Evolutionary conservation across 2,113 vertebrate species (phyloP), one percentile per base, ranked within the genome.

Genomic region (Cepphus grylle): DNA sequence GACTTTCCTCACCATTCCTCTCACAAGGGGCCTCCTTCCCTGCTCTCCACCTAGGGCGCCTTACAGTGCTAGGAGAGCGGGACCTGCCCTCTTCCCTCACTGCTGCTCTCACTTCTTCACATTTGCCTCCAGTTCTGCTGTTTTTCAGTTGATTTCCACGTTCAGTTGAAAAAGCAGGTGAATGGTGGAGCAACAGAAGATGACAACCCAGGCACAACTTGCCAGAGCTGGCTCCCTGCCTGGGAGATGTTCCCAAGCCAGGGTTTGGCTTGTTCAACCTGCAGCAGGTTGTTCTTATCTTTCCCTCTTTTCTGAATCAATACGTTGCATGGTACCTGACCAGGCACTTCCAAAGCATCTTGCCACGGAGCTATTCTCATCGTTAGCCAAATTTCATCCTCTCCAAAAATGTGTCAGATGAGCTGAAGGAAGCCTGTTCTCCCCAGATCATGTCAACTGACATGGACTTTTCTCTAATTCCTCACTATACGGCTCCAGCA

Each of bases 261-360:
- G 43, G 17, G 4, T 30, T 47, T 90, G 85, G 29, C 52, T 63
- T 30, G 11, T 22, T 38, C 29, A 14, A 16, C 0, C 0, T 80
- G 29, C 74, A 82, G 23, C 70, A 72, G 38, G 43, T 67, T 49
- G n/a, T 76, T 87, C 61, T 94, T 38, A 2, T 8, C 52, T 38
- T 55, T 40, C 18, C 14, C 9, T 63, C 61, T 81, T 66, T 58
- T 8, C 53, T 81, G 36, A 27, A 38, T 36, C 58, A 12, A 2
- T 20, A 17, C 2, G 0, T n/a, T 61, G 71, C 16, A 3, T 0
- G 4, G 34, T 59, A 22, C 29, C 74, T 90, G 40, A 36, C 3
- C 47, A 34, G 38, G 26, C 36, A 3, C 50, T 77, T 66, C 58
- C 53, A 15, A 23, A 78, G 63, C 45, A 45, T 19, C 45, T 56